A percentile compares a stretch with the other conserved stretches of the same genome.
Conservation (phyloP, 1,140 invertebrate species). For the Antheraea pernyi region DNA sequence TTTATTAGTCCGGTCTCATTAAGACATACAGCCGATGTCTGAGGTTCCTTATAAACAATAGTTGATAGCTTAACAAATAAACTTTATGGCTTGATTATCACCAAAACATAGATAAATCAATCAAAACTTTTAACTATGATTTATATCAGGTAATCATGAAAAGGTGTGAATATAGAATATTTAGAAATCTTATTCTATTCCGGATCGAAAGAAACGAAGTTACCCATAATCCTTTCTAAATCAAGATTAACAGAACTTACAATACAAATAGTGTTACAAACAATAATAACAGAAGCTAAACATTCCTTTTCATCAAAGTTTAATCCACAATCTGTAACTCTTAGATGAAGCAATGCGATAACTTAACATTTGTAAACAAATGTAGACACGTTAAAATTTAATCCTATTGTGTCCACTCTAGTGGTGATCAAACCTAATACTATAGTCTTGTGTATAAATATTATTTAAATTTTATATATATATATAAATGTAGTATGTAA, state of each 20-base stretch:
- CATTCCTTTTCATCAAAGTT: slow-evolving; percentile 33
- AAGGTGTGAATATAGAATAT: slow-evolving; percentile 13
- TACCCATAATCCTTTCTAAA: slow-evolving; percentile 46
- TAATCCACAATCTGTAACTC: slow-evolving; percentile 22
- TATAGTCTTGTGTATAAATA: background rate
- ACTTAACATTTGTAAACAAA: slow-evolving; percentile 44
- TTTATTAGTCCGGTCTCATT: slow-evolving; percentile 69
- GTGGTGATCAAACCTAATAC: background rate
- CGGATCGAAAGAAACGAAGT: background rate
- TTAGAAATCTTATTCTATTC: too few species aligned
- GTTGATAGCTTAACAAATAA: slow-evolving; percentile 1
- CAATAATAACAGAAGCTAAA: slow-evolving; percentile 37
- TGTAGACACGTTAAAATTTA: slow-evolving; percentile 31
- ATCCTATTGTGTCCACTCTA: slow-evolving; percentile 42
- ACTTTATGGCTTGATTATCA: background rate
- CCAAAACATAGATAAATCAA: background rate
- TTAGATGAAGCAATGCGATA: slow-evolving; percentile 43
- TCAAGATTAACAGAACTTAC: slow-evolving; percentile 52
- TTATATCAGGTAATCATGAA: background rate
- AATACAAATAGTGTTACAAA: slow-evolving; percentile 66
- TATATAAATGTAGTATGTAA: background rate
- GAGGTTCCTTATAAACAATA: slow-evolving; percentile 33
- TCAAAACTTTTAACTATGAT: slow-evolving; percentile 16
- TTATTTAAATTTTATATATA: background rate
- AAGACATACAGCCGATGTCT: slow-evolving; percentile 54